These are phyloP conservation scores for Phoenicopterus ruber DNA, from an alignment of 2,113 vertebrate genomes.

Conservation along the genomic window DNA sequence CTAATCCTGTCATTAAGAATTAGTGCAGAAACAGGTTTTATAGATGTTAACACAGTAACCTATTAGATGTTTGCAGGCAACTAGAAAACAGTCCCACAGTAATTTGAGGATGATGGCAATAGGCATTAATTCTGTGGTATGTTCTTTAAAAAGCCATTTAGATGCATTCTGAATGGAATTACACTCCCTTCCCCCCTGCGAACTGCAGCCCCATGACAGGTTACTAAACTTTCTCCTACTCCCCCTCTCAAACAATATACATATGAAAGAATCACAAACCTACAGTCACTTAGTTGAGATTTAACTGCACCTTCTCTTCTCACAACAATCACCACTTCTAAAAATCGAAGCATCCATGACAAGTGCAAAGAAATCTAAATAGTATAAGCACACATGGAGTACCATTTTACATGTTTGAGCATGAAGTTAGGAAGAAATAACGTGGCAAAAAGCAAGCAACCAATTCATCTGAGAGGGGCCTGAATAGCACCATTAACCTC, in stretches of 20 bases:
- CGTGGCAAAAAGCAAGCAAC: neutral
- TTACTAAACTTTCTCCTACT: neutral
- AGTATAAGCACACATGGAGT: neutral
- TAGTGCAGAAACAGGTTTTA: neutral
- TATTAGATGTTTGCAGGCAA: neutral
- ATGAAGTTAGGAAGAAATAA: neutral
- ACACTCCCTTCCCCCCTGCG: neutral
- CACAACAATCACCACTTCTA: neutral
- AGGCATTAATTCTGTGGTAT: neutral
- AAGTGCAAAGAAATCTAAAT: neutral
- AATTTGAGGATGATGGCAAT: neutral
- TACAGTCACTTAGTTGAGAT: neutral
- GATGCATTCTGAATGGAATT: neutral
- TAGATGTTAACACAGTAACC: neutral
- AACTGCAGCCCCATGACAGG: neutral
- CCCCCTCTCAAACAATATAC: neutral
- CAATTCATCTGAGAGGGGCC: neutral
- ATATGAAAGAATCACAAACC: neutral
- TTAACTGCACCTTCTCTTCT: neutral
- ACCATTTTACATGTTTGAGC: fast-evolving
- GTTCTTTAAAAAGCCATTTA: constrained; percentile 5
- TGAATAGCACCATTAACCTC: neutral
- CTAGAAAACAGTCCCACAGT: neutral
- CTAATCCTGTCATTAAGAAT: neutral
- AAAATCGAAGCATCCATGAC: neutral